A percentile compares a stretch with the other conserved stretches of the same genome.
phyloP scores from a whole-genome alignment of 2,888 invertebrate species.

The Agrilus biguttatus region DNA sequence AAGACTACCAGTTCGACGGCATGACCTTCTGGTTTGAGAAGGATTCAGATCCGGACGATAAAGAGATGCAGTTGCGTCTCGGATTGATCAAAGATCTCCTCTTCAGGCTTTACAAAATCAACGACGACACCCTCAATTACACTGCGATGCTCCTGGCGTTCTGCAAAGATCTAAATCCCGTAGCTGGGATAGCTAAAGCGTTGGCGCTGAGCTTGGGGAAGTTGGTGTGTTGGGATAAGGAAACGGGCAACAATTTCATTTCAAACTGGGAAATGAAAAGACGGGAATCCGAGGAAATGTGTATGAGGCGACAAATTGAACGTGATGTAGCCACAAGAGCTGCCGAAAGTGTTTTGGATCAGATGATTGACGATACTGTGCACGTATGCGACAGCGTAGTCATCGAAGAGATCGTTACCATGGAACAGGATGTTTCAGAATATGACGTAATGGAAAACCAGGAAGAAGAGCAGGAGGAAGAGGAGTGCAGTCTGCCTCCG shows the following conservation, averaged over 20 bases:
- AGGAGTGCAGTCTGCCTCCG: neutral
- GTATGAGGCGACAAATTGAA: constrained; percentile 5
- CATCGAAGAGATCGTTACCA: constrained; percentile 14
- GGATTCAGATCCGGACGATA: constrained; percentile 9
- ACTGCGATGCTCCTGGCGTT: constrained; percentile 46
- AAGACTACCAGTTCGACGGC: constrained; percentile 22
- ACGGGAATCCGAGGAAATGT: constrained; percentile 11
- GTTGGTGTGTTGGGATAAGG: constrained; percentile 33
- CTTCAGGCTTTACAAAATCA: constrained; percentile 39
- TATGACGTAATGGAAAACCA: neutral
- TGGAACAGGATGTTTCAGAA: constrained; percentile 3
- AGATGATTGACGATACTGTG: constrained; percentile 18
- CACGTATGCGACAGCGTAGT: constrained; percentile 19
- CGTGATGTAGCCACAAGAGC: constrained; percentile 10
- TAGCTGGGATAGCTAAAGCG: constrained; percentile 42
- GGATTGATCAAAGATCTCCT: constrained; percentile 39
- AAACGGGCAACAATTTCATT: constrained; percentile 36
- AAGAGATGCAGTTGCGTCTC: constrained; percentile 7
- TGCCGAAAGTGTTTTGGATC: constrained; percentile 13
- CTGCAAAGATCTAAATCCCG: constrained; percentile 41
- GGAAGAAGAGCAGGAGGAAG: constrained; percentile 5
- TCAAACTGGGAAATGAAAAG: constrained; percentile 12
- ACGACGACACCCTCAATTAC: constrained; percentile 40
- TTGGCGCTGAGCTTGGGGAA: constrained; percentile 41
- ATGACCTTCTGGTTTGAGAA: constrained; percentile 32